Evolutionary conservation across 2,888 invertebrate species (phyloP), one percentile per base, ranked within the genome.

Genomic region (Cephus sareptanus): DNA sequence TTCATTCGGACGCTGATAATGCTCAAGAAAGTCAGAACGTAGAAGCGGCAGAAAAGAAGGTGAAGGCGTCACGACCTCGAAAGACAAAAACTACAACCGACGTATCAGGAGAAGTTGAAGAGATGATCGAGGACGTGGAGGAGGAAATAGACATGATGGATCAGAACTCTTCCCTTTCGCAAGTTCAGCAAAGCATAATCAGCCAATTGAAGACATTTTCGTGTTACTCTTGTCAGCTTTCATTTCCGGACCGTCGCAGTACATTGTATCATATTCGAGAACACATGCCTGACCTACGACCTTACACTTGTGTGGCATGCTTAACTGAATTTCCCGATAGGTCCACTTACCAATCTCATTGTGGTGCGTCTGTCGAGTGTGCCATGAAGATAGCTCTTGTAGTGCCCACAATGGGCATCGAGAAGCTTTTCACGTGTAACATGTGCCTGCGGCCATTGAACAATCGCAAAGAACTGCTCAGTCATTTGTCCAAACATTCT

Each of bases 351-450:
- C 91, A 91, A 12, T 40, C 87, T 0, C 91, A 91, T 74, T 91
- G 91, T 75, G 87, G 86, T 23, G 89, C 87, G 0, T 91, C 91
- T 0, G 91, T 90, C 12, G 94, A 94, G 79, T 94, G 94, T 81
- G 94, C 94, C 0, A 93, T 94, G 85, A 93, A 94, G 81, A 93
- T 91, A 12, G 91, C 91, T 4, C 80, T 89, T 1, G 91, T 91
- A 0, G 81, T 89, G 3, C 91, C 91, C 0, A 89, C 88, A 71
- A 85, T 86, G 13, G 91, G 91, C 0, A 82, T 83, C 4, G 91
- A 91, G 40, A 89, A 89, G 71, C 91, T 91, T 69, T 91, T 91
- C 77, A 91, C 91, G 0, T 91, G 91, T 73, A 91, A 91, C 77
- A 91, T 91, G 91, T 91, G 91, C 76, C 81, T 91, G 35, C 84